phyloP scores from a whole-genome alignment of 2,797 vertebrate species.

The Crenuchus spilurus region DNA sequence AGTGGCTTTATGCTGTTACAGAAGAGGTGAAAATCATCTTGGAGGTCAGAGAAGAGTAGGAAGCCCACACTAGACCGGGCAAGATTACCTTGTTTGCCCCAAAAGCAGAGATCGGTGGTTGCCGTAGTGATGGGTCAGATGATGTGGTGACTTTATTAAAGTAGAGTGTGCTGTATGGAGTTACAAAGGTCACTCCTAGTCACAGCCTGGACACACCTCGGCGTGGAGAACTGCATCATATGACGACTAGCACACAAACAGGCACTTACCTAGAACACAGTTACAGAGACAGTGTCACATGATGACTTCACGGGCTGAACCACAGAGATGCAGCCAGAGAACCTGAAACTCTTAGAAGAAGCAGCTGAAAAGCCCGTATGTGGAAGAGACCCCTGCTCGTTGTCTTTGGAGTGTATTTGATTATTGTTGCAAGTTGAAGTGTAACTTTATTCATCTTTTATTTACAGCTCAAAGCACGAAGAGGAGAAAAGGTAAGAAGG shows the following conservation, averaged over 20 bases:
- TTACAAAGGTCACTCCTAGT: conserved; percentile 42
- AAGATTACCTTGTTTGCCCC: neutral
- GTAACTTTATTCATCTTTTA: conserved; percentile 36
- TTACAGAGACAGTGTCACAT: conserved; percentile 5
- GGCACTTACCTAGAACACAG: neutral
- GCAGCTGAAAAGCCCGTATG: neutral
- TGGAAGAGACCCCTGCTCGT: neutral
- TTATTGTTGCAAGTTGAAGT: neutral
- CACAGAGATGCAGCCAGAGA: neutral
- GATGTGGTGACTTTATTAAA: neutral
- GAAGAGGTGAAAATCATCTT: too few species aligned
- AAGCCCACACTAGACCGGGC: too few species aligned
- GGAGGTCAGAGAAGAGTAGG: too few species aligned
- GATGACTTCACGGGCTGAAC: neutral
- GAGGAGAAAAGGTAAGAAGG: conserved; percentile 88
- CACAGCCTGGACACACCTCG: conserved; percentile 16
- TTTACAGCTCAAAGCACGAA: conserved; percentile 88
- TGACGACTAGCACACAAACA: conserved; percentile 54
- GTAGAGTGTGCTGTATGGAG: neutral
- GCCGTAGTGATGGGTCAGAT: neutral
- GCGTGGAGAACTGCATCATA: conserved; percentile 52
- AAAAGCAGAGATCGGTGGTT: neutral
- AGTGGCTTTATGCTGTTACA: too few species aligned
- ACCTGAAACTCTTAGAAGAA: neutral
- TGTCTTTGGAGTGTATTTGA: neutral